Evolutionary conservation across 2,888 invertebrate genomes (phyloP).

Genomic region (Ophion slaviceki): DNA sequence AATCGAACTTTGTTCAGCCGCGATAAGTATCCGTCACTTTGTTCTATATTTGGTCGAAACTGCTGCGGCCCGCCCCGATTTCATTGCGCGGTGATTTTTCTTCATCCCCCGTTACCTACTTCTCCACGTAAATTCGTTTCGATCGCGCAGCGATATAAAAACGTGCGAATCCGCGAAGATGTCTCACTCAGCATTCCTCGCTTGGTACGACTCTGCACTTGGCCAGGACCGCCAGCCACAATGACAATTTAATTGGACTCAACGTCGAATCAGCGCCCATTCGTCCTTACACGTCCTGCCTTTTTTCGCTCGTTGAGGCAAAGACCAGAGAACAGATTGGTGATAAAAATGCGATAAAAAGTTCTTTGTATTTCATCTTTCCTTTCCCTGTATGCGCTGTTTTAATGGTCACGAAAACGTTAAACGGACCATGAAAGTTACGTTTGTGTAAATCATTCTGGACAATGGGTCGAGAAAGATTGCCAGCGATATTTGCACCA

Average conservation of each 20-base stretch:
- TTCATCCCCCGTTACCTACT: neutral
- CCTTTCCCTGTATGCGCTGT: conserved; percentile 35
- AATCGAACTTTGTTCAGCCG: no score
- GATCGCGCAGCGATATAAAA: conserved; percentile 25
- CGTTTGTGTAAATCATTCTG: conserved; percentile 26
- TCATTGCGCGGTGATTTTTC: neutral
- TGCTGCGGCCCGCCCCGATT: no score
- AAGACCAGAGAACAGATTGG: conserved; percentile 11
- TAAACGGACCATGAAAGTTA: neutral
- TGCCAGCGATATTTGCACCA: conserved; percentile 32
- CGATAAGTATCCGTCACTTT: no score
- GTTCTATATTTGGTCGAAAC: neutral
- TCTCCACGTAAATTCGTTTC: conserved; percentile 8
- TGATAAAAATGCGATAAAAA: conserved; percentile 34
- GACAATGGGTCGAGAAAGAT: conserved; percentile 42
- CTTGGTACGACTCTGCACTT: conserved; percentile 25
- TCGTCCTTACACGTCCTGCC: conserved; percentile 50
- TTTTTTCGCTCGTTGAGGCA: conserved; percentile 48
- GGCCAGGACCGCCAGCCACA: conserved; percentile 43
- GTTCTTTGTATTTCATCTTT: neutral
- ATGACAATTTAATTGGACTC: conserved; percentile 58
- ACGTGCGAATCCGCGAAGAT: conserved; percentile 6
- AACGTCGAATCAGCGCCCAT: conserved; percentile 49
- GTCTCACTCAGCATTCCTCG: conserved; percentile 42
- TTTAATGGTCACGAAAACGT: neutral